These are phyloP conservation scores for Orchesella flavescens DNA, from an alignment of 2,888 invertebrate genomes.

Conservation along the genomic window DNA sequence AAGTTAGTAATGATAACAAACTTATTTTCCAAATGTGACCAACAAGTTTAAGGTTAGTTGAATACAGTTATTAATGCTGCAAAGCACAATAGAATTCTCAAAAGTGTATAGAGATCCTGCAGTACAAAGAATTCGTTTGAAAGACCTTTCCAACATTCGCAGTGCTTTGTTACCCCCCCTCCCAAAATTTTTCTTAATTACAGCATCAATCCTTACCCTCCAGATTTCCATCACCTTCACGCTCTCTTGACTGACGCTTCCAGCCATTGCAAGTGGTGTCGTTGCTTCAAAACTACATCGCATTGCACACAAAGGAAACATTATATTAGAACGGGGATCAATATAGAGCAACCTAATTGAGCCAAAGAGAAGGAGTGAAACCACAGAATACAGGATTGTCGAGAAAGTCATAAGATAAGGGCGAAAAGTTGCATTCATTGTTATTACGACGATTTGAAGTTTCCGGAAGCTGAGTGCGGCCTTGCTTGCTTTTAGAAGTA, in stretches of 20 bases:
- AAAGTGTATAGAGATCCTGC: slow-evolving; percentile 44
- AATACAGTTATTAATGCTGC: slow-evolving; percentile 40
- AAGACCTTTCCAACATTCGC: no score
- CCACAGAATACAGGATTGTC: slow-evolving; percentile 27
- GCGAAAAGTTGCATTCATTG: slow-evolving; percentile 36
- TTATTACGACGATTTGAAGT: background rate
- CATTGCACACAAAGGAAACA: slow-evolving; percentile 56
- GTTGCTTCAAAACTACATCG: slow-evolving; percentile 54
- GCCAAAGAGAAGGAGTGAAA: slow-evolving; percentile 46
- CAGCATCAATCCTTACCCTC: background rate
- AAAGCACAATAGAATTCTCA: slow-evolving; percentile 51
- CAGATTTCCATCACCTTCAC: background rate
- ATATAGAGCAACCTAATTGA: slow-evolving; percentile 35
- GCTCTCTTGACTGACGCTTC: slow-evolving; percentile 18
- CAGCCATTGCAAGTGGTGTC: slow-evolving; percentile 42
- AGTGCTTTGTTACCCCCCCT: no score
- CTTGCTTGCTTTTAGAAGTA: background rate
- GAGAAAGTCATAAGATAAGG: slow-evolving; percentile 45
- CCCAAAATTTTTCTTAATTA: no score
- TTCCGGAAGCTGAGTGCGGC: background rate
- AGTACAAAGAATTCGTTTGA: background rate
- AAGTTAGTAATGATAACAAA: no score
- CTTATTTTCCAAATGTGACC: no score
- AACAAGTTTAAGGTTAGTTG: slow-evolving; percentile 34
- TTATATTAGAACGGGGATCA: slow-evolving; percentile 19